Evolutionary conservation across 2,888 invertebrate species (phyloP).

Genomic region (Tetragonisca angustula): DNA sequence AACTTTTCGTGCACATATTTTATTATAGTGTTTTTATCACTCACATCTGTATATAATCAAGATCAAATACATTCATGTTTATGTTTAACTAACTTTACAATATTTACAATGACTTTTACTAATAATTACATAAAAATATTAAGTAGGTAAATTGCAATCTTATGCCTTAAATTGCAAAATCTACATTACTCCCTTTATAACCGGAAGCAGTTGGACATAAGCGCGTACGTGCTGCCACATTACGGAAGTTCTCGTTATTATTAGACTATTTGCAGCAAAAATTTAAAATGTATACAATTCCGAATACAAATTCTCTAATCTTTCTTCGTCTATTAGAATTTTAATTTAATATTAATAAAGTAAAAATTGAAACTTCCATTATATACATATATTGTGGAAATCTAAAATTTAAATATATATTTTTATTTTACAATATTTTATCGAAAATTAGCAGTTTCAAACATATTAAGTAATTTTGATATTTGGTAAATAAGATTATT

Average conservation of each 20-base stretch:
- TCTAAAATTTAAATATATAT: neutral
- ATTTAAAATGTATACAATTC: neutral
- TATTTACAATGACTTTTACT: conserved; percentile 42
- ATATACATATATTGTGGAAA: neutral
- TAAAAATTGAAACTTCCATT: neutral
- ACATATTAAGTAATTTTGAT: neutral
- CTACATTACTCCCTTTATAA: conserved; percentile 51
- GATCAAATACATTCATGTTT: conserved; percentile 20
- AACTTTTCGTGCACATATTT: conserved; percentile 78
- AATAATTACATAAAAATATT: conserved; percentile 37
- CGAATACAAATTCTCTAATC: neutral
- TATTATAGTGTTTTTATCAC: conserved; percentile 50
- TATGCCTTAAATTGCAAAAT: conserved; percentile 36
- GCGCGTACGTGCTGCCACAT: conserved; percentile 34
- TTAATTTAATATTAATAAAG: neutral
- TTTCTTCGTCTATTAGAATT: neutral
- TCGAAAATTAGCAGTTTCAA: neutral
- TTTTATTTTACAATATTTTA: neutral
- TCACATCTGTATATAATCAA: conserved; percentile 14
- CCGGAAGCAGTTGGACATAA: conserved; percentile 63
- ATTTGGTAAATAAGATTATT: neutral
- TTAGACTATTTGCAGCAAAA: neutral
- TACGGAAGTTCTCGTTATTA: conserved; percentile 4
- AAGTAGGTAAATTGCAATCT: conserved; percentile 15
- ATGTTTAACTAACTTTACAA: conserved; percentile 30